Percentiles rank a stretch among this genome's conserved stretches.
These are phyloP conservation scores for Patella ulyssiponensis DNA, from an alignment of 2,888 invertebrate species.

Conservation along the genomic window DNA sequence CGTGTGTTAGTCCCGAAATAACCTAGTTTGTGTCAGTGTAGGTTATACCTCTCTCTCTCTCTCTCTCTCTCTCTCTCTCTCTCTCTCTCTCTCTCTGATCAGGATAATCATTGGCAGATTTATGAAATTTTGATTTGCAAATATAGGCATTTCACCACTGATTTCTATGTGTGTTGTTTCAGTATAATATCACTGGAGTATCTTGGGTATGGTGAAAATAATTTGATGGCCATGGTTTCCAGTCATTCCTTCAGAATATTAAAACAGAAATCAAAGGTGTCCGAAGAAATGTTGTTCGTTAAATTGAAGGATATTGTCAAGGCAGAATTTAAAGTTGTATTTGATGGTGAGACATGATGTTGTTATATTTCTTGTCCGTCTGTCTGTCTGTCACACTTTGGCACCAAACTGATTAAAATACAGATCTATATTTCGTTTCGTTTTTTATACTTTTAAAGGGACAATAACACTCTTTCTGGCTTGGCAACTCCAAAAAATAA, in stretches of 20 bases:
- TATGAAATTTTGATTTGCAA: no score
- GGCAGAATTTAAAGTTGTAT: not conserved
- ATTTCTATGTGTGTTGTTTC: slow-evolving; percentile 34
- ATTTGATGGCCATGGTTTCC: slow-evolving; percentile 1
- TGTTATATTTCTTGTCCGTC: not conserved
- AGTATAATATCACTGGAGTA: slow-evolving; percentile 86
- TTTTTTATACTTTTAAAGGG: no score
- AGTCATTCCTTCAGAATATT: not conserved
- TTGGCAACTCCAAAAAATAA: no score
- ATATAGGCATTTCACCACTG: no score
- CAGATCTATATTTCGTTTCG: no score
- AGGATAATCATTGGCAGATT: no score
- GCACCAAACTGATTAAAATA: not conserved
- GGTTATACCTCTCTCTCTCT: no score
- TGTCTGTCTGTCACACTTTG: not conserved
- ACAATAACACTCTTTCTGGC: no score
- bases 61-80: slow-evolving; percentile 6
- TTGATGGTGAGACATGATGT: not conserved
- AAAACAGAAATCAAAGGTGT: not conserved
- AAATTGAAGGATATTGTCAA: not conserved
- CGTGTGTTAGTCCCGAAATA: no score
- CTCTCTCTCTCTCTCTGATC: slow-evolving; percentile 9
- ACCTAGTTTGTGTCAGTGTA: no score
- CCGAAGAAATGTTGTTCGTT: not conserved
- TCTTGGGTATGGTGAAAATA: slow-evolving; percentile 77